Base-by-base conservation (phyloP, 2,797 vertebrate genomes). In the Zenarchopterus dispar region DNA sequence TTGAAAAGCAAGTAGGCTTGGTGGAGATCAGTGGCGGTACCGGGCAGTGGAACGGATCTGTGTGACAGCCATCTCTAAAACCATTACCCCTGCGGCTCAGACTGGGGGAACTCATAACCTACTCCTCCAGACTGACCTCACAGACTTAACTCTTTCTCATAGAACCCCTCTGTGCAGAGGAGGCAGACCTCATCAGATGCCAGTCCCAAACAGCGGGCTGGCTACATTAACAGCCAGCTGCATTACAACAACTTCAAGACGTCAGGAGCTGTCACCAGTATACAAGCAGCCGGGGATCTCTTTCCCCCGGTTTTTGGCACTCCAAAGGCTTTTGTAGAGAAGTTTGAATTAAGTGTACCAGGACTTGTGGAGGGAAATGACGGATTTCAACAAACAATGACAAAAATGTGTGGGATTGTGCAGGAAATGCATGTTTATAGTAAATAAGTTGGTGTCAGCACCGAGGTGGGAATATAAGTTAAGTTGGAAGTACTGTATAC, bases 31-130 rank as follows among this genome's bases (percentile, higher is more conserved):
- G 85, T 70, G 57, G 73, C 56, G 64, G 82, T 88, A 85, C 84
- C 74, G 92, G 91, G 89, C 90, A 86, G 90, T 92, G 93, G 92
- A 93, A 94, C 93, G 89, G 92, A 94, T 93, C 91, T 89, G 76
- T 91, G 89, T 93, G 93, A 94, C 92, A 93, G 91, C 90, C 93
- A 91, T 93, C 90, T 86, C 88, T 93, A 94, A 94, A 90, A 92
- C 93, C 89, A 93, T 93, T 93, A 93, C 88, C 90, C 87, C 87
- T 64, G 84, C 72, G 70, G 83, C 88, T 88, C 72, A 78, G 70
- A 90, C 89, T 88, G 74, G 77, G 85, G 80, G 87, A 86, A 87
- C 88, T 79, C 61, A 80, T 90, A 85, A 84, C 86, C 83, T 91
- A 85, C 90, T 86, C 84, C 85, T 87, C 85, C 70, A 85, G 77